Evolutionary conservation across 2,888 invertebrate genomes (phyloP), one percentile per base, ranked within the genome.

Genomic region (Alloplasta piceator): DNA sequence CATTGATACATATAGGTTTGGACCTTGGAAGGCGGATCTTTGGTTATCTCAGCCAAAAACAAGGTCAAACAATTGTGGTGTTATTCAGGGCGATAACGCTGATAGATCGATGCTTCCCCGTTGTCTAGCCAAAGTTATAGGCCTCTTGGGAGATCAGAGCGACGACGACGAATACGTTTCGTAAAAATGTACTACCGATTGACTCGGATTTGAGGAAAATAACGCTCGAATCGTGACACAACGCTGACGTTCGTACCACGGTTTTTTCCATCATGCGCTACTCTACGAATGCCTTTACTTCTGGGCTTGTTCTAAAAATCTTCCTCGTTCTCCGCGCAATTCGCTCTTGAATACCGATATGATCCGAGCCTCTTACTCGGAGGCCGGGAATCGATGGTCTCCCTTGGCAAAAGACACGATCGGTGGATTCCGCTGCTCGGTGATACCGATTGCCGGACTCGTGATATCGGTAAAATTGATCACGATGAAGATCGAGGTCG

Each of bases 181-280:
- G 26, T 50, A 26, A 58, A 48, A 63, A 64, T 60, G 43, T 48
- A 41, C 66, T 16, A 50, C 46, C 58, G 64, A 16, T 70, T 36
- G n/a, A 39, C 39, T 41, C 7, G 12, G 64, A 70, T 46, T 41
- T 12, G 3, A 70, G 16, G 36, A 41, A 52, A 36, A 10, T 38
- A 43, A 60, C 70, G 39, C 55, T 60, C 16, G 38, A 10, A 73
- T 73, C 39, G 52, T 60, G 36, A 70, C 60, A 74, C 68, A 74
- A 46, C 63, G 72, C 61, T 74, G 66, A 14, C 68, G 60, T 58
- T 64, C 26, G 60, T 58, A 75, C 72, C 64, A 74, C 80, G 55
- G 56, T 52, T 82, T 76, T 83, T 82, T 78, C 80, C 83, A 82
- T 83, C 73, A 76, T 83, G 82, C 39, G 78, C 41, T 38, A 16